Evolutionary conservation across 23 tunicate species (phyloP).

Genomic region (Styela plicata): DNA sequence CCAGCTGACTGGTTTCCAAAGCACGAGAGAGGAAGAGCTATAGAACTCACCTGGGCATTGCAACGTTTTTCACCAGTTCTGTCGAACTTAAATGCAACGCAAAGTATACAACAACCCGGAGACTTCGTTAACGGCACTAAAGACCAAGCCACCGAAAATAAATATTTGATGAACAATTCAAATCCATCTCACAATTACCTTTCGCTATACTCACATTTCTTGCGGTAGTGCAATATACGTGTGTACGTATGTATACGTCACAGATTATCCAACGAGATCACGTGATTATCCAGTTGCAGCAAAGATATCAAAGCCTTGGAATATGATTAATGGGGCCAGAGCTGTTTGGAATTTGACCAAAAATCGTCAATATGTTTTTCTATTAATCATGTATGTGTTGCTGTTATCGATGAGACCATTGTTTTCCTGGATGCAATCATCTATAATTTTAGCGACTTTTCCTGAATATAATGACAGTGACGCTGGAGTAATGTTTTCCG

Average conservation of each 20-base stretch:
- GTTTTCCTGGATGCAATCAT: not conserved
- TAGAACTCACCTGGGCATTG: not conserved
- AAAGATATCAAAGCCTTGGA: not conserved
- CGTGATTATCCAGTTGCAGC: not conserved
- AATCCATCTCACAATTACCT: not conserved
- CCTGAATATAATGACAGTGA: not conserved
- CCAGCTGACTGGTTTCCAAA: not conserved
- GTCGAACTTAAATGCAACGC: not conserved
- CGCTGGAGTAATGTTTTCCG: not conserved
- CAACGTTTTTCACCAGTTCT: not conserved
- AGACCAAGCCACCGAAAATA: not conserved
- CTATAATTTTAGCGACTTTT: slow-evolving; percentile 1
- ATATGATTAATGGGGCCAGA: not conserved
- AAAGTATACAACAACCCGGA: not conserved
- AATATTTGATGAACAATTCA: too few species aligned
- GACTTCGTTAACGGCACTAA: not conserved
- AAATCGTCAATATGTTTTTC: not conserved
- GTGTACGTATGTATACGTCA: not conserved
- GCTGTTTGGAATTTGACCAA: not conserved
- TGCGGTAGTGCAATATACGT: not conserved
- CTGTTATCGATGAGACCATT: not conserved
- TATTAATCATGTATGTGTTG: slow-evolving; percentile 1
- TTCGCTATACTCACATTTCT: not conserved
- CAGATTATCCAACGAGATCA: not conserved
- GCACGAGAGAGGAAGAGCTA: not conserved